phyloP scores from a whole-genome alignment of 2,113 vertebrate genomes.

The Thermophis baileyi region DNA sequence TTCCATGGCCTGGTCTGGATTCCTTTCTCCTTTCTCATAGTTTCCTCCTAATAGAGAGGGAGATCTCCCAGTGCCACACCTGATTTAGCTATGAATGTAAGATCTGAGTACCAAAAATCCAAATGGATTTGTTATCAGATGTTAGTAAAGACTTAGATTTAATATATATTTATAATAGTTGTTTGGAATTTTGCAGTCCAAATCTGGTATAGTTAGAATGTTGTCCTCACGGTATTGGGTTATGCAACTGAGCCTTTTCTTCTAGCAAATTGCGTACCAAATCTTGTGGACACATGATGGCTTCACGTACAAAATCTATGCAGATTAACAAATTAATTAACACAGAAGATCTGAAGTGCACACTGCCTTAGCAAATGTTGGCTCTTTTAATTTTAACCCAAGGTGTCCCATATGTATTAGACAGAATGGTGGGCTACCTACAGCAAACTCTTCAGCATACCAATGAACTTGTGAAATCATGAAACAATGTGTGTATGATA shows the following conservation, averaged over 20 bases:
- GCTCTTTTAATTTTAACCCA: background rate
- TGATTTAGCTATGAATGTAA: background rate
- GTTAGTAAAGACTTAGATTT: background rate
- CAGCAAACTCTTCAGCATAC: background rate
- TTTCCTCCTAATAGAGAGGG: background rate
- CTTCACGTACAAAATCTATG: background rate
- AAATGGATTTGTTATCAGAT: background rate
- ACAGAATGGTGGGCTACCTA: background rate
- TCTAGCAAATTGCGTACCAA: background rate
- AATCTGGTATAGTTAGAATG: background rate
- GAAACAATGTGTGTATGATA: background rate
- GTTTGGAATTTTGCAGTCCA: background rate
- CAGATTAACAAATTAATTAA: background rate
- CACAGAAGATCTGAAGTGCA: background rate
- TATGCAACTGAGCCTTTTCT: background rate
- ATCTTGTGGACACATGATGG: background rate
- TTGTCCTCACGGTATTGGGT: background rate
- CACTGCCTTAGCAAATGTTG: background rate
- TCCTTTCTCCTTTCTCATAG: background rate
- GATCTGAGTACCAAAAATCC: background rate
- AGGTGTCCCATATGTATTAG: background rate
- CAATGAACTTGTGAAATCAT: background rate
- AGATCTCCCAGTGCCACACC: background rate
- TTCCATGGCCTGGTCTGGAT: background rate
- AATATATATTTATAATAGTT: background rate